Evolutionary conservation across 37 sponge, comb jelly and placozoan genomes (phyloP), one percentile per base, ranked within the genome.

Genomic region (Beroe ovata): DNA sequence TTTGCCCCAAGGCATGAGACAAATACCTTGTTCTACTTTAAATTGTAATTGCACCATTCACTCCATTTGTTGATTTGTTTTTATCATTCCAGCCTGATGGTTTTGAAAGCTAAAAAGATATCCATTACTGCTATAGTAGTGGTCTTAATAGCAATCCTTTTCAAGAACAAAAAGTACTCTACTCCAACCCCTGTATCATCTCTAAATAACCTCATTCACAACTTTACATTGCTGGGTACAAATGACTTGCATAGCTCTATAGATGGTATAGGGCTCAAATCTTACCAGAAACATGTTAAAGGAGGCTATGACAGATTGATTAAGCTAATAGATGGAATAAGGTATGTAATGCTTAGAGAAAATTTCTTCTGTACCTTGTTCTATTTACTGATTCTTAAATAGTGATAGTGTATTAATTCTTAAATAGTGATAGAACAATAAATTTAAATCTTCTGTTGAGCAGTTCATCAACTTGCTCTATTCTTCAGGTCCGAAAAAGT

Each of bases 181-280:
- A 11, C 11, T 6, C 6, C 11, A 47, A 11, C 11, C 11, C 54
- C 54, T 47, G 11, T 11, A 6, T 47, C 54, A 47, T n/a, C n/a
- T n/a, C n/a, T n/a, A n/a, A n/a, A n/a, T n/a, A n/a, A n/a, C 20
- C 8, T 42, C 3, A 0, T 23, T n/a, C 28, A 32, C 54, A 77
- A 77, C 21, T 8, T 77, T 36, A 77, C 84, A 8, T 16, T 77
- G 8, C 1, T 77, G 3, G 38, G 84, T 3, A 77, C 84, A 4
- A 77, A 77, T 35, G 84, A 77, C 28, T 41, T 77, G 21, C 84
- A 77, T 26, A 77, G 84, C 47, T 42, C 84, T 42, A 42, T 77
- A 1, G 21, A 35, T 77, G 84, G 84, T 21, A 1, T 77, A 0
- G 84, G 84, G 21, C 41, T 77, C 23, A 8, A n/a, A 28, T 42